A percentile compares a stretch with the other conserved stretches of the same genome.
Evolutionary conservation across 2,888 invertebrate genomes (phyloP).

Genomic region (Rugalucina vietnamica): DNA sequence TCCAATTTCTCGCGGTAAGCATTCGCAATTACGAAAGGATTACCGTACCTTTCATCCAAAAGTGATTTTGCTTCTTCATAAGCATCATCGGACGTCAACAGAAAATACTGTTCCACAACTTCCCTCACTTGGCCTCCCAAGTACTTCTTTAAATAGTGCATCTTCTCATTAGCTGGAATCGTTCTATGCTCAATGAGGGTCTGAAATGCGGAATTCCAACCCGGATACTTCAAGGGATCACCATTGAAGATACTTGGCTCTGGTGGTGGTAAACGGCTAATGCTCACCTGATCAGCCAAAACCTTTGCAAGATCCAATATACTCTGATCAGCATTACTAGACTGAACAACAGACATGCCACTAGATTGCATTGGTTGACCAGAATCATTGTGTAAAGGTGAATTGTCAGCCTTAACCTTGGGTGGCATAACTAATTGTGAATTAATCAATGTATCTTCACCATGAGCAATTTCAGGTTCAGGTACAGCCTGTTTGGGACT

Average conservation of each 20-base stretch:
- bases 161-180: constrained; percentile 41
- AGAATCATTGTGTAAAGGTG: too few relatives aligned
- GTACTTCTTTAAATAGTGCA: constrained; percentile 52
- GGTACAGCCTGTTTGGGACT: background rate
- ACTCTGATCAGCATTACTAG: background rate
- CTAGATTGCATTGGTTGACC: too few relatives aligned
- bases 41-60: constrained; percentile 53
- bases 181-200: constrained; percentile 34
- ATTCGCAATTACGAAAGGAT: constrained; percentile 44
- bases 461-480: too few relatives aligned
- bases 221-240: constrained; percentile 48
- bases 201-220: constrained; percentile 39
- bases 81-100: constrained; percentile 43
- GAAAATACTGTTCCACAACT: constrained; percentile 51
- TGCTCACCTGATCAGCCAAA: constrained; percentile 25
- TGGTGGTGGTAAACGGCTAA: constrained; percentile 47
- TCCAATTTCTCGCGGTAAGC: constrained; percentile 58
- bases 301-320: constrained; percentile 2
- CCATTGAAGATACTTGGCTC: constrained; percentile 54
- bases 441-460: too few relatives aligned
- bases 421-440: too few relatives aligned
- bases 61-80: constrained; percentile 49
- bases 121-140: constrained; percentile 41
- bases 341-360: too few relatives aligned
- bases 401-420: too few relatives aligned